Conservation (phyloP, 1,140 invertebrate genomes). For the Ericerus pela region DNA sequence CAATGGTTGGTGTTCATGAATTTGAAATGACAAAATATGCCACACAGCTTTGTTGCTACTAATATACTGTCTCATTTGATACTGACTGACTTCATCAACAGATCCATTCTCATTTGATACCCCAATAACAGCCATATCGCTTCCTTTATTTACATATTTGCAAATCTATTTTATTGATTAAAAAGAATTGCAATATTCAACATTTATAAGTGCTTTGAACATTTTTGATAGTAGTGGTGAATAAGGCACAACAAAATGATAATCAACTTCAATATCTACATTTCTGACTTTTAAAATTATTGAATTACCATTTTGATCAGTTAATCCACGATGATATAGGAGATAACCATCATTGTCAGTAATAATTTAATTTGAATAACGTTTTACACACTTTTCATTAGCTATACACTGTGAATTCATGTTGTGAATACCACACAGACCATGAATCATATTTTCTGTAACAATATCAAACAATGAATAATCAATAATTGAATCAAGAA, state of each 20-base stretch:
- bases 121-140: constrained; percentile 2
- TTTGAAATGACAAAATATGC: constrained; percentile 29
- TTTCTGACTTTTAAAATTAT: constrained; percentile 25
- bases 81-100: constrained; percentile 29
- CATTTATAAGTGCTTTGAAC: constrained; percentile 30
- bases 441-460: constrained; percentile 37
- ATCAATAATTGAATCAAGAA: constrained; percentile 34
- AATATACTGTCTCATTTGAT: constrained; percentile 28
- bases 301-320: constrained; percentile 17
- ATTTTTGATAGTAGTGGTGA: constrained; percentile 25
- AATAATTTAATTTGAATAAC: constrained; percentile 26
- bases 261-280: constrained; percentile 30
- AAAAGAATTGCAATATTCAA: constrained; percentile 30
- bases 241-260: constrained; percentile 31
- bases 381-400: constrained; percentile 33
- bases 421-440: constrained; percentile 36
- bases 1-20: constrained; percentile 30
- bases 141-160: constrained; percentile 33
- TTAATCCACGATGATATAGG: constrained; percentile 25
- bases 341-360: constrained; percentile 32
- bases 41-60: constrained; percentile 29
- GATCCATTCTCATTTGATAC: constrained; percentile 18
- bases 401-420: constrained; percentile 34
- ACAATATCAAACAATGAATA: constrained; percentile 31
- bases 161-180: constrained; percentile 32